Base-by-base conservation (phyloP, 1,140 invertebrate genomes). In the Neodiprion virginianus region DNA sequence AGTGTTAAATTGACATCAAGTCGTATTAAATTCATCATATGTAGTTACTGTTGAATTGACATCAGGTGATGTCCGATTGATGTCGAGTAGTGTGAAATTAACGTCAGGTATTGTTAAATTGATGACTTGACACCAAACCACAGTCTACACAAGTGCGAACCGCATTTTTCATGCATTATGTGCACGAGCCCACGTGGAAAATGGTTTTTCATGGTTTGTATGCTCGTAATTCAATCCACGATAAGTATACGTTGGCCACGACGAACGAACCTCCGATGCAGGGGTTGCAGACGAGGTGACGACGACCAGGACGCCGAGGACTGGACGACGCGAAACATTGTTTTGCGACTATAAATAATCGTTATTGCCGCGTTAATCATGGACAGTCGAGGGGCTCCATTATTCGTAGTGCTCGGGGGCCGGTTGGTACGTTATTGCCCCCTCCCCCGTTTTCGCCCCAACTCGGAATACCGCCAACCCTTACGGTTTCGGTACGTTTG, bases 351-450 rank as follows among this genome's bases (percentile, higher is more conserved):
- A 86, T 86, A 86, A 86, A 86, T 86, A 85, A 85, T 86, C 83
- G 83, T 86, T 86, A 86, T 86, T 86, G 83, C 83, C 78, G 78
- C 83, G 83, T 86, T 86, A 85, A 86, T 85, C 83, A 86, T 84
- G 82, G 83, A 81, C 83, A 81, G 82, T 83, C 81, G 80, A 78
- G 79, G 79, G 79, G 77, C 81, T 83, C 83, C 78, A 86, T 86
- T 85, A 86, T 86, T 86, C 83, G 79, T 81, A 80, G 81, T 79
- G 72, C 74, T 76, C 67, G 8, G 28, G 76, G 77, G 67, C 71
- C 65, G 71, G 67, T 72, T 72, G 82, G 80, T 81, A 84, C 84
- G 83, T 84, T 85, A 84, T 84, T 84, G 81, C 83, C 79, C 83
- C 61, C 61, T 7, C 67, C 67, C 21, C 67, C 67, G 10, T 69